Evolutionary conservation across 2,113 vertebrate genomes (phyloP).

Genomic region (Macrotis lagotis): DNA sequence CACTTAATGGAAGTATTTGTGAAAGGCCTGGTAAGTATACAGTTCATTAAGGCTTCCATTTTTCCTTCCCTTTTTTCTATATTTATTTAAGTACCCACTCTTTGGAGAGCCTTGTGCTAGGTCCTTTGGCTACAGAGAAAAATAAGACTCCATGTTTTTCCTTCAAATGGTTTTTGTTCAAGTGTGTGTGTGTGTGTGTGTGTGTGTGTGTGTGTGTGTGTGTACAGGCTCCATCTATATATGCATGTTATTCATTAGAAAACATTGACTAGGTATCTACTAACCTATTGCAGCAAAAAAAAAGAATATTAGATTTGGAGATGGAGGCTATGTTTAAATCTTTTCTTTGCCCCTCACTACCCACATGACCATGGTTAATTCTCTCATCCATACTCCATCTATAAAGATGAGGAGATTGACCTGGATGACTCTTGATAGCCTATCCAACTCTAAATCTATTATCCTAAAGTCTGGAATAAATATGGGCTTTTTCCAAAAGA

Average conservation of each 20-base stretch:
- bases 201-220: no score
- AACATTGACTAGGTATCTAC: not conserved
- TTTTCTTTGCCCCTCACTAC: not conserved
- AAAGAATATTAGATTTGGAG: not conserved
- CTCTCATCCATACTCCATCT: not conserved
- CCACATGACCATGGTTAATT: not conserved
- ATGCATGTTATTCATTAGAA: not conserved
- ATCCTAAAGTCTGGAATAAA: no score
- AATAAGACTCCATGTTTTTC: not conserved
- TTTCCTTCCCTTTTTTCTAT: not conserved
- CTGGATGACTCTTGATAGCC: not conserved
- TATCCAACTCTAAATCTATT: not conserved
- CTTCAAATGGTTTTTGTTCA: not conserved
- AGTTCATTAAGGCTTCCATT: not conserved
- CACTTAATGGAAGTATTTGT: conserved; percentile 93
- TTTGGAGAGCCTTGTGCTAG: not conserved
- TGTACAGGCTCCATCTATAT: no score
- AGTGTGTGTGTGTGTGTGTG: not conserved
- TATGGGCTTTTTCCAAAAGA: no score
- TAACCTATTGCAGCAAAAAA: not conserved
- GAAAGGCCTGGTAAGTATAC: conserved; percentile 90
- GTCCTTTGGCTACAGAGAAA: not conserved
- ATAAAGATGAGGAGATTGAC: not conserved
- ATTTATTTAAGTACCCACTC: not conserved
- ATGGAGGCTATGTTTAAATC: not conserved